Conservation (phyloP, 2,113 vertebrate species). For the Osmerus eperlanus region DNA sequence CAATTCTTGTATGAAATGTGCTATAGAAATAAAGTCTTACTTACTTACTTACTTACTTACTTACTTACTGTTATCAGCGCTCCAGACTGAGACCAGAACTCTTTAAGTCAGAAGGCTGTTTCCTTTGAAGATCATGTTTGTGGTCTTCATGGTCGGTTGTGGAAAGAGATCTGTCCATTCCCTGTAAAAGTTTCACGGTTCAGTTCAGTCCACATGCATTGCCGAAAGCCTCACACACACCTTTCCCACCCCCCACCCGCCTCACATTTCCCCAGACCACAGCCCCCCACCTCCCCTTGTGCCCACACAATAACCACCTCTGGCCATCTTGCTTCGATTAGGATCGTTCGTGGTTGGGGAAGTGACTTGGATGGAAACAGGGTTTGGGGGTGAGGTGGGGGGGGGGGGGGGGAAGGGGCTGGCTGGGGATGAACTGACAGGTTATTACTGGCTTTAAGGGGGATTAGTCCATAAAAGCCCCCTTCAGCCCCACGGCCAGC, state of each 20-base stretch:
- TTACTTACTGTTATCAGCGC: conserved; percentile 50
- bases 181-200: conserved; percentile 40
- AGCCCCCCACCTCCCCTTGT: conserved; percentile 23
- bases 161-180: conserved; percentile 53
- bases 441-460: conserved; percentile 78
- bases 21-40: too few species aligned
- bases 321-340: conserved; percentile 50
- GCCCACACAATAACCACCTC: conserved; percentile 13
- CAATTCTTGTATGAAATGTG: too few species aligned
- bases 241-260: too few species aligned
- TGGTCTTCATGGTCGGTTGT: conserved; percentile 48
- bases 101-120: conserved; percentile 34
- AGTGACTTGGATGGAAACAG: conserved; percentile 35
- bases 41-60: too few species aligned
- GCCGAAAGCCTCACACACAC: conserved; percentile 34
- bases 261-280: conserved; percentile 39
- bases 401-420: conserved; percentile 38
- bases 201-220: conserved; percentile 12
- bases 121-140: conserved; percentile 46
- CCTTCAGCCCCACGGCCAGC: conserved; percentile 60
- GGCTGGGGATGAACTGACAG: conserved; percentile 73
- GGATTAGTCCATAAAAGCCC: conserved; percentile 77
- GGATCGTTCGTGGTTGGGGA: conserved; percentile 52
- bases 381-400: conserved; percentile 6
- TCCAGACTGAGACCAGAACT: conserved; percentile 31